A percentile compares a stretch with the other conserved stretches of the same genome.
Evolutionary conservation across 2,113 vertebrate species (phyloP).

Genomic region (Microtus ochrogaster): DNA sequence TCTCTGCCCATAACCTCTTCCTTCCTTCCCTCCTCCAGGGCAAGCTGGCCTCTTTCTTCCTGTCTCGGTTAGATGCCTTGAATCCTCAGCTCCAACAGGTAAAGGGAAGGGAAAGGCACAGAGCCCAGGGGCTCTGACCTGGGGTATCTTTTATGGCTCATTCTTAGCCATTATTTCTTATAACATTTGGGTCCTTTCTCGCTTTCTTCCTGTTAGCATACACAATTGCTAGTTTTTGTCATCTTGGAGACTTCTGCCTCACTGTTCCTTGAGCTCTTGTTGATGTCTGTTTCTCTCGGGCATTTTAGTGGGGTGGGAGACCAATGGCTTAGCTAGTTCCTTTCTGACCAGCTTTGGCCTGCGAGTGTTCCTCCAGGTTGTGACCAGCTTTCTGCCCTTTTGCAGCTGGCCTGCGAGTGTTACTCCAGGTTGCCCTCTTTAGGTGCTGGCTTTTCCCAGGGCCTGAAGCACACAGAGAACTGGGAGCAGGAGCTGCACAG

Average conservation of each 20-base stretch:
- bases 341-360: slow-evolving; percentile 84
- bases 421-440: slow-evolving; percentile 91
- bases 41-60: slow-evolving; percentile 92
- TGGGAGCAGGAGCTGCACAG: slow-evolving; percentile 94
- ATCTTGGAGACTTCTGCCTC: neutral
- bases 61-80: slow-evolving; percentile 90
- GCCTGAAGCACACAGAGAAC: slow-evolving; percentile 88
- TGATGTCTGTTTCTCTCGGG: neutral
- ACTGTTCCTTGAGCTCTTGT: neutral
- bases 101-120: neutral
- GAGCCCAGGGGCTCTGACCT: neutral
- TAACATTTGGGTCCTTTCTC: neutral
- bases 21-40: slow-evolving; percentile 83
- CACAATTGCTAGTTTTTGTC: neutral
- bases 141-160: neutral
- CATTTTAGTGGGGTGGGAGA: neutral
- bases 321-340: neutral
- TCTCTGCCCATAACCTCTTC: neutral
- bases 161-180: neutral
- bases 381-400: neutral
- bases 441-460: slow-evolving; percentile 91
- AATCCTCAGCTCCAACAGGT: slow-evolving; percentile 92
- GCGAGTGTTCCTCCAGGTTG: slow-evolving; percentile 90
- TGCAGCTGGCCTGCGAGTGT: slow-evolving; percentile 92
- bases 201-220: neutral